Conservation (phyloP, 2,888 invertebrate species). For the Encarsia formosa region DNA sequence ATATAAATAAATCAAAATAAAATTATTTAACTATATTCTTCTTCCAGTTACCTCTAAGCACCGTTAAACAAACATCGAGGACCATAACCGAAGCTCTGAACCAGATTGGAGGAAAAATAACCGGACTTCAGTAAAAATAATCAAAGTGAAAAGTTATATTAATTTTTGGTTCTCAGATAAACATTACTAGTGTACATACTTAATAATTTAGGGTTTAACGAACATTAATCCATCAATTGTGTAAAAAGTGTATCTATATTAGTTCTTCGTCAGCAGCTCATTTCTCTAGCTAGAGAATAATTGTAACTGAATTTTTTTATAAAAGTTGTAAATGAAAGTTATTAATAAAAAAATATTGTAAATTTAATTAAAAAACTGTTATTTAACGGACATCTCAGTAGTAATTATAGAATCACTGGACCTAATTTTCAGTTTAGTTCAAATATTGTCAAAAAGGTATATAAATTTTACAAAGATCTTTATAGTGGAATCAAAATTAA, state of each 20-base stretch:
- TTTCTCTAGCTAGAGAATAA: background rate
- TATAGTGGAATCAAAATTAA: too few relatives aligned
- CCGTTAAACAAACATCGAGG: constrained; percentile 54
- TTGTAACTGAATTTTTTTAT: too few relatives aligned
- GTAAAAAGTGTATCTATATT: constrained; percentile 26
- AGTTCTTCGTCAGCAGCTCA: too few relatives aligned
- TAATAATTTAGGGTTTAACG: constrained; percentile 15
- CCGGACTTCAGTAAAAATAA: constrained; percentile 53
- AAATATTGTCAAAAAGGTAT: too few relatives aligned
- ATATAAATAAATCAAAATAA: too few relatives aligned
- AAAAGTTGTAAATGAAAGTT: too few relatives aligned
- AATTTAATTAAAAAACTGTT: too few relatives aligned
- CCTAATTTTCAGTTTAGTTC: too few relatives aligned
- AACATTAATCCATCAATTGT: constrained; percentile 23
- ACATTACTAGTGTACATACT: constrained; percentile 13
- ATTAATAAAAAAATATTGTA: too few relatives aligned
- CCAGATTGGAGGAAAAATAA: constrained; percentile 56
- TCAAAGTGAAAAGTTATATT: background rate
- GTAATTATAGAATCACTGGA: too few relatives aligned
- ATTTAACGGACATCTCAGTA: too few relatives aligned
- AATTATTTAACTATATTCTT: constrained; percentile 13
- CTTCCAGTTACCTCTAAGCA: constrained; percentile 56
- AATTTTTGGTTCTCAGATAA: background rate
- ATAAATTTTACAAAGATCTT: too few relatives aligned
- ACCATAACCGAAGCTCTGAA: constrained; percentile 57